Conservation (phyloP, 1,140 invertebrate species). For the Lasioglossum baleicum region DNA sequence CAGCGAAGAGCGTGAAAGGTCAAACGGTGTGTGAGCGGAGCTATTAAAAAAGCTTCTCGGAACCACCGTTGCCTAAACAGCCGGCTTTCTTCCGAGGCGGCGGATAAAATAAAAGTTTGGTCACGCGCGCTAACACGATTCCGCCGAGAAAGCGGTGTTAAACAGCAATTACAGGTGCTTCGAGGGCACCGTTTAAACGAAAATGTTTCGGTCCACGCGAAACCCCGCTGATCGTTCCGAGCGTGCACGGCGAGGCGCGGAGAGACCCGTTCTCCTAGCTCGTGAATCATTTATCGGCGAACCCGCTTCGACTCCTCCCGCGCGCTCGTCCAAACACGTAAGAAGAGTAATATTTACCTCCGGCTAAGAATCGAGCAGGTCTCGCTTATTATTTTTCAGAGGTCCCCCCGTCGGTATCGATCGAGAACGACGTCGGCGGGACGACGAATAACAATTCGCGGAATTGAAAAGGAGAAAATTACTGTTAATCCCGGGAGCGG, state of each 20-base stretch:
- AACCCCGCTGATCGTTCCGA: no score
- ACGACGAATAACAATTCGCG: not conserved
- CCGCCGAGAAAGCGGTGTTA: not conserved
- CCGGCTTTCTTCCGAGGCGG: not conserved
- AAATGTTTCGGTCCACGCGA: not conserved
- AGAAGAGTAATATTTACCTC: no score
- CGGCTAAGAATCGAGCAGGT: no score
- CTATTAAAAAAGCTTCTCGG: not conserved
- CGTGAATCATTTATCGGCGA: no score
- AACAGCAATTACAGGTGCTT: no score
- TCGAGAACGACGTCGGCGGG: not conserved
- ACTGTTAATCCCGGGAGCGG: not conserved
- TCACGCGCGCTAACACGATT: not conserved
- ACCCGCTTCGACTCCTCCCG: no score
- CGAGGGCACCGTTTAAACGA: not conserved
- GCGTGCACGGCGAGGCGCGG: no score
- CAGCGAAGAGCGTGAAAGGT: not conserved
- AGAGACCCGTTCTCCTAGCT: no score
- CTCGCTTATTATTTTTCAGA: not conserved
- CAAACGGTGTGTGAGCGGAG: not conserved
- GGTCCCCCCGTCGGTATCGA: not conserved
- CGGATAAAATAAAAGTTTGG: not conserved
- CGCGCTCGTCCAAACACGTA: no score
- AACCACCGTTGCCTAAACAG: not conserved
- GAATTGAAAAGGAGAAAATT: constrained; percentile 2